These are phyloP conservation scores for Wiebesia pumilae DNA, from an alignment of 1,140 invertebrate species.

Conservation along the genomic window DNA sequence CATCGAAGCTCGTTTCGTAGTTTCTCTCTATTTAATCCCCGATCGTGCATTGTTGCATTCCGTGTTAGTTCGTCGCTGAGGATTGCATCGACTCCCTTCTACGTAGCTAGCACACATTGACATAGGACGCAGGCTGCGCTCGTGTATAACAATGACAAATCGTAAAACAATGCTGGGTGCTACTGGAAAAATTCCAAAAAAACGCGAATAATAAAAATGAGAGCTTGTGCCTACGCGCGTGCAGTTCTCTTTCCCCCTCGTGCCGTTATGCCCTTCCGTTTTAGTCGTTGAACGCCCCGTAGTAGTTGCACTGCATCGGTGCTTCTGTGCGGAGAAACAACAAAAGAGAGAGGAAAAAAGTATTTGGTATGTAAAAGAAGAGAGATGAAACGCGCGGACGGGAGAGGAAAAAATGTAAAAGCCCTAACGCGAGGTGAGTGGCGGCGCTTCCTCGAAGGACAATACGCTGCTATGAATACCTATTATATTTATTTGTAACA, in stretches of 20 bases:
- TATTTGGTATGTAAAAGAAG: slow-evolving; percentile 10
- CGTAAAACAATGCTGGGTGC: slow-evolving; percentile 74
- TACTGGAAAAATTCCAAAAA: slow-evolving; percentile 75
- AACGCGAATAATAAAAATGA: slow-evolving; percentile 74
- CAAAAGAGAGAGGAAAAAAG: slow-evolving; percentile 54
- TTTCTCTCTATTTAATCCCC: slow-evolving; percentile 30
- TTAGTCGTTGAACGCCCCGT: too few species aligned
- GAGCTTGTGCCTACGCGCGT: slow-evolving; percentile 61
- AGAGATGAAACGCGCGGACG: slow-evolving; percentile 30
- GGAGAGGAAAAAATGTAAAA: slow-evolving; percentile 69
- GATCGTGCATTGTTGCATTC: too few species aligned
- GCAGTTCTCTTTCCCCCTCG: neutral
- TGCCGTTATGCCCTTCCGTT: too few species aligned
- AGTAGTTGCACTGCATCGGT: neutral
- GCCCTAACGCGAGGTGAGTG: slow-evolving; percentile 61
- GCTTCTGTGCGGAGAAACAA: slow-evolving; percentile 56
- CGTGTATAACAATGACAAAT: slow-evolving; percentile 74
- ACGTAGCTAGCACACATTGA: slow-evolving; percentile 29
- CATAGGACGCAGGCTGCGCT: slow-evolving; percentile 63
- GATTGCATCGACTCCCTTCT: slow-evolving; percentile 47
- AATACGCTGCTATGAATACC: slow-evolving; percentile 74
- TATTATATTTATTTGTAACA: slow-evolving; percentile 76
- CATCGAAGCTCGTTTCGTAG: slow-evolving; percentile 63
- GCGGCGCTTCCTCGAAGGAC: slow-evolving; percentile 68
- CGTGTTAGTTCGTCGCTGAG: slow-evolving; percentile 50